Evolutionary conservation across 2,888 invertebrate species (phyloP), one percentile per base, ranked within the genome.

Genomic region (Tridacna crocea): DNA sequence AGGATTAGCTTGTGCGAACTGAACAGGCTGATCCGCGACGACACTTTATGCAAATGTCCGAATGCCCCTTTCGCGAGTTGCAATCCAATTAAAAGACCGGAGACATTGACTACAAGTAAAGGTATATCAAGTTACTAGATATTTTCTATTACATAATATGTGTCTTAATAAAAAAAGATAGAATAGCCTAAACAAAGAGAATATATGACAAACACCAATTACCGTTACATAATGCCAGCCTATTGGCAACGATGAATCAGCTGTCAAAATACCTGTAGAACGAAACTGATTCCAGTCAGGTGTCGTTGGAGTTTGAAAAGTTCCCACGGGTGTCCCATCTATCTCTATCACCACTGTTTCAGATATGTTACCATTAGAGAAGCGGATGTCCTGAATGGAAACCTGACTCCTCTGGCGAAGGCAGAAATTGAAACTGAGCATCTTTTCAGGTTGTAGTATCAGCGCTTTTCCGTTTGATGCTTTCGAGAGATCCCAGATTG

Each of bases 401-500:
- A 90, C 83, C 6, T 72, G 72, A 2, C 85, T 82, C 13, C 72
- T 55, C 36, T 76, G 72, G 11, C 89, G 80, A 0, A 90, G 77
- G 79, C 90, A 90, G 68, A 90, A 88, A 77, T 88, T 88, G 6
- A 88, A 72, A 0, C 84, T 77, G 8, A 89, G 46, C 1, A 77
- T 79, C 68, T 87, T 84, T 0, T 76, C 51, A 0, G 80, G 77
- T 17, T 79, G 80, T 4, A 90, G 73, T 19, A 88, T 85, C 0
- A 89, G 78, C 0, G 88, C 87, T 72, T 86, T 85, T 36, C 88
- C 89, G 27, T 84, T 79, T 1, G 88, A 84, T 0, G 90, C 85
- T 26, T 84, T 83, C 4, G 85, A 65, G 0, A 89, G 83, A 24
- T 86, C 68, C 80, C 84, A 80, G 19, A 87, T 79, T 13, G 82